Percentiles rank a stretch among this genome's conserved stretches.
phyloP scores from a whole-genome alignment of 2,888 invertebrate species.

The Sicus ferrugineus region DNA sequence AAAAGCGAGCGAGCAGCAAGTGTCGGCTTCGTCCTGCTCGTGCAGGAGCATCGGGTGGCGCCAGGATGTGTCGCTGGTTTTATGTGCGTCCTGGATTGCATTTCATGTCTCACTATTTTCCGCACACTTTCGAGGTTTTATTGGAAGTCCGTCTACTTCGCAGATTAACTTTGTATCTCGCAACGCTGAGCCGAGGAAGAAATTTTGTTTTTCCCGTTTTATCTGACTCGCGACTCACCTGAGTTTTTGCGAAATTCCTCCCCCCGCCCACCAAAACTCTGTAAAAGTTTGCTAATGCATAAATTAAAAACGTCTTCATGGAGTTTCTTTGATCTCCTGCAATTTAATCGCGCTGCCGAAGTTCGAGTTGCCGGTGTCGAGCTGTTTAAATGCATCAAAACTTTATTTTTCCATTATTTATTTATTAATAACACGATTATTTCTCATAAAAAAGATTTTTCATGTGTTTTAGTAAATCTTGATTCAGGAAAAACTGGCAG shows the following conservation, averaged over 20 bases:
- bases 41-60: background rate
- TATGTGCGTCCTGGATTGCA: conserved; percentile 4
- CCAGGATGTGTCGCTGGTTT: conserved; percentile 2
- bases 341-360: conserved; percentile 18
- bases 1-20: conserved; percentile 14
- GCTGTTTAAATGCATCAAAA: too few species aligned
- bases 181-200: background rate
- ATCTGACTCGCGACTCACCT: too few species aligned
- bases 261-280: background rate
- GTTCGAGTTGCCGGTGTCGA: too few species aligned
- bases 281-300: conserved; percentile 41
- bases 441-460: too few species aligned
- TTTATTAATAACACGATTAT: too few species aligned
- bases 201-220: too few species aligned
- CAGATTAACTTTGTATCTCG: conserved; percentile 17
- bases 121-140: background rate
- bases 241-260: background rate
- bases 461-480: too few species aligned
- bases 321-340: conserved; percentile 32
- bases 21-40: background rate
- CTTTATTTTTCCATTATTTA: too few species aligned
- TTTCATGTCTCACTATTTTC: background rate
- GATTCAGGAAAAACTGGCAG: too few species aligned
- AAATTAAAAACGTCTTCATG: conserved; percentile 39
- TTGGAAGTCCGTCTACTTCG: conserved; percentile 11